Evolutionary conservation across 2,888 invertebrate genomes (phyloP), one percentile per base, ranked within the genome.

Genomic region (Dendrolimus pini): DNA sequence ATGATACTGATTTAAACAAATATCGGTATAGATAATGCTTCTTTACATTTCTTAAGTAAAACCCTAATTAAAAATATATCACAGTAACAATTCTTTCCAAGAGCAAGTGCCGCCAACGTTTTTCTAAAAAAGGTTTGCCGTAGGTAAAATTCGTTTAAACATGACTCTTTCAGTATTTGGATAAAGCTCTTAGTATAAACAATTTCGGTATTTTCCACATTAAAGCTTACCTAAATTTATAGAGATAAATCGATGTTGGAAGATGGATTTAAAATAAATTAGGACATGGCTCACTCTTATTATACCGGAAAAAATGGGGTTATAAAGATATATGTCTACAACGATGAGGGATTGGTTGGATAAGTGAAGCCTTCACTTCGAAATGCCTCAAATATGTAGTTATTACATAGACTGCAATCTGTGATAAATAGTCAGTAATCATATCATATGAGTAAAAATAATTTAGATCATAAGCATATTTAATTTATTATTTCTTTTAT

Each of bases 111-210:
- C 66, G 57, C 72, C 65, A 82, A 82, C 81, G 83, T 81, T 85
- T 86, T 86, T 83, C 85, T 82, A 77, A 86, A 85, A 87, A 72
- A 69, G 77, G 65, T 71, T 60, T 74, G 66, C 82, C 82, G 77
- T 83, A n/a, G n/a, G n/a, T n/a, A 84, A 86, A 85, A 54, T 41
- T 54, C 30, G 30, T 41, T 61, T 63, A 66, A 70, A 71, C 71
- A 69, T 66, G 62, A 70, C 65, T 63, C 64, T 59, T 60, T 65
- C 54, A 13, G 6, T 18, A 6, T 13, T 54, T 14, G 54, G 10
- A 54, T 13, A 54, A 54, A 30, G 14, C 54, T 54, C 30, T 54
- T 41, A 30, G 12, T 41, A 9, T 41, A 54, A 54, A 18, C 14
- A 14, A 30, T 30, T 30, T 30, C 30, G 30, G 54, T 14, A 53